Conservation (phyloP, 2,797 vertebrate species). For the Psittacula echo region DNA sequence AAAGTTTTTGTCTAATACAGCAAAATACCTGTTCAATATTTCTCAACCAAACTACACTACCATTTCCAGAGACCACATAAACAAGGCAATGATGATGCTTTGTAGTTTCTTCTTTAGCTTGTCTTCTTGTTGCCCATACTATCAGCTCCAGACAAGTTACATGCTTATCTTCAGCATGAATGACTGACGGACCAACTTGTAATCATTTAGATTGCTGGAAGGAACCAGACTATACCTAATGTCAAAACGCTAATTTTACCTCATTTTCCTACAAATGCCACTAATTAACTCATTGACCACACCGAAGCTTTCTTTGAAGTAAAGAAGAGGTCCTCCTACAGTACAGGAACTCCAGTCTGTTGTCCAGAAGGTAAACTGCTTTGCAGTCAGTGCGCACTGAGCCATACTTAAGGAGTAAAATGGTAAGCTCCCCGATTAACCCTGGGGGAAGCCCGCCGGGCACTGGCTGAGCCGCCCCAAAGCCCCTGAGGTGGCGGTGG, state of each 20-base stretch:
- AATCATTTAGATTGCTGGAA: neutral
- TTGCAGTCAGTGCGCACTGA: neutral
- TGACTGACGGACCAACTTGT: neutral
- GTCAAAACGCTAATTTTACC: neutral
- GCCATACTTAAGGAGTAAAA: neutral
- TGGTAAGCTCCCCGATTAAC: neutral
- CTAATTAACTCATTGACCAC: neutral
- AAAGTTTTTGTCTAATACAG: neutral
- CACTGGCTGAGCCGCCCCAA: neutral
- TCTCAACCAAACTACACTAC: neutral
- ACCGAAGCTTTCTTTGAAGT: neutral
- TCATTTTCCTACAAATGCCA: neutral
- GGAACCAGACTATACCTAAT: neutral
- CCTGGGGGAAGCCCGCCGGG: neutral
- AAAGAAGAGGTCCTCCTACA: neutral
- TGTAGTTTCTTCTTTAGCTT: neutral
- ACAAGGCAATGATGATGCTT: neutral
- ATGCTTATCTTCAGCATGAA: neutral
- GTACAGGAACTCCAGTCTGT: accelerated
- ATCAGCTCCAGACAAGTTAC: neutral
- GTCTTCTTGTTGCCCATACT: neutral
- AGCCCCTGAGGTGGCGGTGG: neutral
- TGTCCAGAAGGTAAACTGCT: neutral
- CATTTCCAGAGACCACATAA: neutral
- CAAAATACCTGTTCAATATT: neutral